Evolutionary conservation across 2,888 invertebrate genomes (phyloP).

Genomic region (Idaea aversata): DNA sequence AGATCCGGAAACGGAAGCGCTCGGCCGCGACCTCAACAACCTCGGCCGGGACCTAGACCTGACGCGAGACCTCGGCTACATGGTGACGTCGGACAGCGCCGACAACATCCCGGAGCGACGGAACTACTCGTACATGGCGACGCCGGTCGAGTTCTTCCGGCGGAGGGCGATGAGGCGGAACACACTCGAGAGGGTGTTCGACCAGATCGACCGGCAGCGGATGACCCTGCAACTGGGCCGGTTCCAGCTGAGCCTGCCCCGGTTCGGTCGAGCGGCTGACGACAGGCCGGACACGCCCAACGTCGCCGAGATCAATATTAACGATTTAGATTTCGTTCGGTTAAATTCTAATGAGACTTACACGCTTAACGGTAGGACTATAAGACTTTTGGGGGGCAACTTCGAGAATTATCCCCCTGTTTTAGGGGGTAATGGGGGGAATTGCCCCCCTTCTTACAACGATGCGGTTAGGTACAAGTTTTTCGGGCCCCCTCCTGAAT

Average conservation of each 20-base stretch:
- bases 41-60: not conserved
- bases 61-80: not conserved
- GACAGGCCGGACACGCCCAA: slow-evolving; percentile 65
- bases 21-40: slow-evolving; percentile 47
- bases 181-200: slow-evolving; percentile 52
- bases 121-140: slow-evolving; percentile 39
- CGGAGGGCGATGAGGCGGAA: slow-evolving; percentile 40
- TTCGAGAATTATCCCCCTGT: slow-evolving; percentile 59
- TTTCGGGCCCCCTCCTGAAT: slow-evolving; percentile 73
- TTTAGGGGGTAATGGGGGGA: slow-evolving; percentile 22
- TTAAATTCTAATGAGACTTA: slow-evolving; percentile 63
- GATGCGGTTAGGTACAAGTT: slow-evolving; percentile 65
- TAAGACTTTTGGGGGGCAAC: slow-evolving; percentile 62
- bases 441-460: slow-evolving; percentile 63
- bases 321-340: slow-evolving; percentile 59
- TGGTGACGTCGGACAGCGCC: not conserved
- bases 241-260: slow-evolving; percentile 60
- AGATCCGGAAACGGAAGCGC: slow-evolving; percentile 41
- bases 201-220: slow-evolving; percentile 45
- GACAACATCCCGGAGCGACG: too few relatives aligned
- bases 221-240: slow-evolving; percentile 64
- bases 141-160: slow-evolving; percentile 51
- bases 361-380: slow-evolving; percentile 68
- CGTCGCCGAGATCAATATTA: slow-evolving; percentile 60
- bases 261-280: slow-evolving; percentile 43